Percentiles rank a stretch among this genome's conserved stretches.
Evolutionary conservation across 2,113 vertebrate genomes (phyloP).

Genomic region (Corynorhinus townsendii): DNA sequence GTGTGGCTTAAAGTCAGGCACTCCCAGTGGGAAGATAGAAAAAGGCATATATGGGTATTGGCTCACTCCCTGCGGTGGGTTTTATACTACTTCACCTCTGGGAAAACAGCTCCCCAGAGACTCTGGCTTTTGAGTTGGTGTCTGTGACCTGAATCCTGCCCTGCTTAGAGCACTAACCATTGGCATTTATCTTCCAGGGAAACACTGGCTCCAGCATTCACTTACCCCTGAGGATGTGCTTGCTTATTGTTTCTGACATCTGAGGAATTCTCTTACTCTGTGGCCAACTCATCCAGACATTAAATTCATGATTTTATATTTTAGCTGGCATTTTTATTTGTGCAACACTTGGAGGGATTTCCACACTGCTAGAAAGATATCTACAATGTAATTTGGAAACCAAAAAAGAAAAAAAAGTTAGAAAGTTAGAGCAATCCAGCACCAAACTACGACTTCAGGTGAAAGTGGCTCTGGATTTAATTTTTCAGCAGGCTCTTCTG

Average conservation of each 20-base stretch:
- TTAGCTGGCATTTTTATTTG: conserved; percentile 30
- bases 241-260: conserved; percentile 10
- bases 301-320: background rate
- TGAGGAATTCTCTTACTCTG: conserved; percentile 35
- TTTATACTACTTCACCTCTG: background rate
- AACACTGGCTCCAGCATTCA: background rate
- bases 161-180: background rate
- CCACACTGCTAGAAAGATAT: background rate
- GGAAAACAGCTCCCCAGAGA: background rate
- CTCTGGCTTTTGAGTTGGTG: background rate
- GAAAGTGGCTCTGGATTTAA: conserved; percentile 20
- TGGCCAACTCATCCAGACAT: background rate
- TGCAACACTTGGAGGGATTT: background rate
- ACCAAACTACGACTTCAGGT: conserved; percentile 29
- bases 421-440: background rate
- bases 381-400: background rate
- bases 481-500: conserved; percentile 14
- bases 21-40: background rate
- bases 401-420: background rate
- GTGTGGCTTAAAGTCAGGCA: background rate
- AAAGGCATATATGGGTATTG: no score
- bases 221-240: background rate
- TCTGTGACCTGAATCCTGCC: background rate
- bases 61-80: background rate
- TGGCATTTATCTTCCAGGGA: background rate